Percentiles rank a stretch among this genome's conserved stretches.
These are phyloP conservation scores for Diarsia rubi DNA, from an alignment of 2,888 invertebrate genomes.

Conservation along the genomic window DNA sequence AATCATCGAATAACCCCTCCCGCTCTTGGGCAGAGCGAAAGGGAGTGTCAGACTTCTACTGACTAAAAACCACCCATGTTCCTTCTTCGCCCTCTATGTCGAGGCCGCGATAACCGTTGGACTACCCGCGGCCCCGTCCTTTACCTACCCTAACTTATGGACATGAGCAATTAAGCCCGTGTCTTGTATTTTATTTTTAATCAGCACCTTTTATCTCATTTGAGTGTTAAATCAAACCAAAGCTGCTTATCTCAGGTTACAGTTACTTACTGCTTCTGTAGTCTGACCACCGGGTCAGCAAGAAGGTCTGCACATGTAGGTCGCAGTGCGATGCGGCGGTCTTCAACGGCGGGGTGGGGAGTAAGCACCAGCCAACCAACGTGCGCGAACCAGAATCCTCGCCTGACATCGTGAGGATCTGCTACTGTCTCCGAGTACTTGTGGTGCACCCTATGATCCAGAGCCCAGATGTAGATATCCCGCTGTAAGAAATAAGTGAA, in stretches of 20 bases:
- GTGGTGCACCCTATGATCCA: constrained; percentile 97
- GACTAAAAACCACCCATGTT: no score
- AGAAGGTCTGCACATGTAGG: constrained; percentile 93
- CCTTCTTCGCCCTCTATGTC: no score
- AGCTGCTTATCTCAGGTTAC: not conserved
- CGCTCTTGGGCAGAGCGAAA: no score
- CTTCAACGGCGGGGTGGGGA: constrained; percentile 95
- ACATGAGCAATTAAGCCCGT: not conserved
- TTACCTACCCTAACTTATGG: no score
- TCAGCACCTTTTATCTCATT: not conserved
- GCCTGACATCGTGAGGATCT: constrained; percentile 95
- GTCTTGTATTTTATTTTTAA: not conserved
- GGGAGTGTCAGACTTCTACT: no score
- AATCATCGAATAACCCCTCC: no score
- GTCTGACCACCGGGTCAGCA: constrained; percentile 94
- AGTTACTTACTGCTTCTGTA: constrained; percentile 92
- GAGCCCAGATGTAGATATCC: constrained; percentile 96
- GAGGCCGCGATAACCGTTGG: no score
- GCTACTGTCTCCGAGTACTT: constrained; percentile 97
- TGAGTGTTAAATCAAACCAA: not conserved
- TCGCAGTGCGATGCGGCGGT: constrained; percentile 90
- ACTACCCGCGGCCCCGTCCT: no score
- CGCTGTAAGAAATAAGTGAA: constrained; percentile 88
- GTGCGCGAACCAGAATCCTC: constrained; percentile 98
- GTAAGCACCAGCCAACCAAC: constrained; percentile 97